Evolutionary conservation across 2,113 vertebrate genomes (phyloP).

Genomic region (Corvus cornix): DNA sequence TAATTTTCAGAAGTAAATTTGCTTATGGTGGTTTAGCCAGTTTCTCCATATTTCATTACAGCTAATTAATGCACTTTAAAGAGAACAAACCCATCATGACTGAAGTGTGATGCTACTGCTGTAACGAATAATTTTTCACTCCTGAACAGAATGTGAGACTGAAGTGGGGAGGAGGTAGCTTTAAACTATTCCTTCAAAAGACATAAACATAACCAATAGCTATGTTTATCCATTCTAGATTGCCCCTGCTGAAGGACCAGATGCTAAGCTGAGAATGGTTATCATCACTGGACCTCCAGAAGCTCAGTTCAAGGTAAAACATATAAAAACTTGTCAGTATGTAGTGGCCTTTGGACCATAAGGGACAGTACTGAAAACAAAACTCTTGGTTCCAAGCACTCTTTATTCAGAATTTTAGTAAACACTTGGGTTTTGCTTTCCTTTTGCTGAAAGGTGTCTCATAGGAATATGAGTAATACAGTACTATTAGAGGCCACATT

Average conservation of each 20-base stretch:
- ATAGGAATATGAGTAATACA: neutral
- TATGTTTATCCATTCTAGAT: slow-evolving; percentile 81
- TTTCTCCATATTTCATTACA: neutral
- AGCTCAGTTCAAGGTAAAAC: slow-evolving; percentile 95
- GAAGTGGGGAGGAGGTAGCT: slow-evolving; percentile 8
- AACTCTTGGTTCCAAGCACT: neutral
- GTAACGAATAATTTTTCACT: slow-evolving; percentile 14
- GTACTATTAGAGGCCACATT: neutral
- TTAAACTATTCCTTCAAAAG: slow-evolving; percentile 34
- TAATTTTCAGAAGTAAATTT: slow-evolving; percentile 27
- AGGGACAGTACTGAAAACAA: neutral
- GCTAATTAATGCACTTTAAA: slow-evolving; percentile 33
- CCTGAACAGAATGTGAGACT: slow-evolving; percentile 51
- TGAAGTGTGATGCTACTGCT: slow-evolving; percentile 29
- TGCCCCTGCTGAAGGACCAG: slow-evolving; percentile 92
- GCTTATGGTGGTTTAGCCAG: neutral
- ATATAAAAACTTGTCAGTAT: neutral
- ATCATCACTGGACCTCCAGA: slow-evolving; percentile 95
- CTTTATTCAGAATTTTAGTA: neutral
- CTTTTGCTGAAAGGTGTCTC: neutral
- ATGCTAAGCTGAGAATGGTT: slow-evolving; percentile 94
- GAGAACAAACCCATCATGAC: neutral
- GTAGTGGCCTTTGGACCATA: neutral
- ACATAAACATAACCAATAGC: neutral
- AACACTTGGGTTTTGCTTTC: neutral